A percentile compares a stretch with the other conserved stretches of the same genome.
Evolutionary conservation across 2,113 vertebrate species (phyloP).

Genomic region (Hystrix brachyura): DNA sequence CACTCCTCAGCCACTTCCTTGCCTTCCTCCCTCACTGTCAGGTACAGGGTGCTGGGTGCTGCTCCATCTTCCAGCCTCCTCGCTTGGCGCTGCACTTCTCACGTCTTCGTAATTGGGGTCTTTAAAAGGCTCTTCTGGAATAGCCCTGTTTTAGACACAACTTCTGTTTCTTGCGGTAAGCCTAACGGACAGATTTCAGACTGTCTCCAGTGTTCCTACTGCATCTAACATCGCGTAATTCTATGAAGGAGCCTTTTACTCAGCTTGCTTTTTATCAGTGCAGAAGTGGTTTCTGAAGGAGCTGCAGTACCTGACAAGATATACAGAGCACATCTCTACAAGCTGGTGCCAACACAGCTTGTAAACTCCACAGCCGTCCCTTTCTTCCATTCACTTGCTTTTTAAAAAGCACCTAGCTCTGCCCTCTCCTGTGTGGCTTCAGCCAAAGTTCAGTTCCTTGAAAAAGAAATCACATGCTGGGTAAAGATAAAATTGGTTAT

Average conservation of each 20-base stretch:
- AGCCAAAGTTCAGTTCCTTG: slow-evolving; percentile 22
- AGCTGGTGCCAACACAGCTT: not conserved
- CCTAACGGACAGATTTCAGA: slow-evolving; percentile 6
- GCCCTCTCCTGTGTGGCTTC: not conserved
- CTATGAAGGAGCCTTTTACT: not conserved
- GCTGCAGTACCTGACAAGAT: not conserved
- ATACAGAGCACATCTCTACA: not conserved
- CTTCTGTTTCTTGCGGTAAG: slow-evolving; percentile 47
- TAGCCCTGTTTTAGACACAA: slow-evolving; percentile 1
- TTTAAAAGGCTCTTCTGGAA: slow-evolving; percentile 38
- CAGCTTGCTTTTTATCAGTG: not conserved
- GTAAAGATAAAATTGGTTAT: not conserved
- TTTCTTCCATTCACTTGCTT: not conserved
- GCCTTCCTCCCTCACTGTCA: not conserved
- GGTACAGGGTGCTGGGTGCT: not conserved
- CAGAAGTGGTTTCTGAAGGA: not conserved
- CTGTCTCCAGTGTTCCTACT: not conserved
- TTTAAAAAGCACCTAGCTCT: not conserved
- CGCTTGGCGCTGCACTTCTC: not conserved
- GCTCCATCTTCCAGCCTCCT: not conserved
- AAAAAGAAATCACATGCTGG: not conserved
- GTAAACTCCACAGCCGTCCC: not conserved
- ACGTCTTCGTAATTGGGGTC: not conserved
- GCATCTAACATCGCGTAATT: slow-evolving; percentile 21
- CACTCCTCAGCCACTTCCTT: not conserved